Evolutionary conservation across 2,113 vertebrate species (phyloP).

Genomic region (Struthidea cinerea): DNA sequence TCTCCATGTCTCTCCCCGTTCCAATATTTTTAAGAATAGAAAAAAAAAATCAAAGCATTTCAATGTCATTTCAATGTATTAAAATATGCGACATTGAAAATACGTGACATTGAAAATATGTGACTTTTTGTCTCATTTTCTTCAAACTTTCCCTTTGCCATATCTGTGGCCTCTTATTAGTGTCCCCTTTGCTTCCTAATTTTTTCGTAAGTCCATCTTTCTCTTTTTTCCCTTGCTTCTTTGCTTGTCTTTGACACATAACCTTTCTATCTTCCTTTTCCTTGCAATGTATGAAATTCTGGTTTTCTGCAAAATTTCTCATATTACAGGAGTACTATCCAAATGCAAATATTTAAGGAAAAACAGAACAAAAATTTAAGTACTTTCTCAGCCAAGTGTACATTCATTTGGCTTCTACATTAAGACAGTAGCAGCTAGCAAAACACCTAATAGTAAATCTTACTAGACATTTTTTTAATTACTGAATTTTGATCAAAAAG

Average conservation of each 20-base stretch:
- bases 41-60: neutral
- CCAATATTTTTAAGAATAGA: neutral
- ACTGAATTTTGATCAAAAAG: conserved; percentile 35
- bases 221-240: neutral
- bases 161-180: neutral
- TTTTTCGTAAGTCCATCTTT: neutral
- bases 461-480: neutral
- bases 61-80: neutral
- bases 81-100: neutral
- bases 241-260: conserved; percentile 16
- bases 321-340: conserved; percentile 32
- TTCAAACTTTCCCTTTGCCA: neutral
- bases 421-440: conserved; percentile 4
- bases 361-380: conserved; percentile 38
- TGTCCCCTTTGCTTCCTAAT: conserved; percentile 6
- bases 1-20: neutral
- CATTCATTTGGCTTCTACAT: conserved; percentile 43
- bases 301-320: conserved; percentile 40
- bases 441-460: conserved; percentile 33
- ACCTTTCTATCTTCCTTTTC: conserved; percentile 18
- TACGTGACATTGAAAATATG: neutral
- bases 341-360: conserved; percentile 65
- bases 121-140: neutral
- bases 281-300: conserved; percentile 24
- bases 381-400: neutral